Percentiles rank a stretch among this genome's conserved stretches.
phyloP scores from a whole-genome alignment of 2,113 vertebrate genomes.

The Cyprinodon tularosa region DNA sequence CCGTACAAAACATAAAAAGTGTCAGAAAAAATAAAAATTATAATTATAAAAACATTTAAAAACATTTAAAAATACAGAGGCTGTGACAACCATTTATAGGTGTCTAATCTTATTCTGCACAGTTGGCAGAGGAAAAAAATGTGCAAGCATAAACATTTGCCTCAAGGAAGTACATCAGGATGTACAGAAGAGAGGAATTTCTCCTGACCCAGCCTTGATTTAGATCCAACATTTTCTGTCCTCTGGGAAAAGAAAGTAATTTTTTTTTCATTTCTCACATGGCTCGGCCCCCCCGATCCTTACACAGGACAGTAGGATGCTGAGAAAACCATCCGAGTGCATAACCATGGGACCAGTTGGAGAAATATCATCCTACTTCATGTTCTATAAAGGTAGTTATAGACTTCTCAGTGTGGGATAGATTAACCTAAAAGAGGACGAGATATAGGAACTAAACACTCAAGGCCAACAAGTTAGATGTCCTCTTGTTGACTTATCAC shows the following conservation, averaged over 20 bases:
- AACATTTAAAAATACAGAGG: too few relatives aligned
- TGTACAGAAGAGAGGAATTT: conserved; percentile 56
- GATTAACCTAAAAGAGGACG: conserved; percentile 4
- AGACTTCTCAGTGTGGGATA: neutral
- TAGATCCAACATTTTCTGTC: conserved; percentile 59
- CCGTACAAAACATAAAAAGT: too few relatives aligned
- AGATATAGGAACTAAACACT: conserved; percentile 3
- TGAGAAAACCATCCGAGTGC: conserved; percentile 63
- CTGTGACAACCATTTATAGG: conserved; percentile 60
- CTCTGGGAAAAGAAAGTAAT: conserved; percentile 70
- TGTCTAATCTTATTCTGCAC: conserved; percentile 49
- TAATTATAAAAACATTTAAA: too few relatives aligned
- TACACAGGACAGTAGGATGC: conserved; percentile 57
- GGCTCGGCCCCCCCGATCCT: conserved; percentile 64
- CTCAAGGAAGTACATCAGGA: conserved; percentile 65
- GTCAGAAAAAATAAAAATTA: too few relatives aligned
- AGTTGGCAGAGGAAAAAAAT: conserved; percentile 47
- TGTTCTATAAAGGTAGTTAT: conserved; percentile 23
- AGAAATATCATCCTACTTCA: conserved; percentile 36
- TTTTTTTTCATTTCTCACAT: conserved; percentile 70
- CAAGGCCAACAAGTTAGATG: conserved; percentile 13
- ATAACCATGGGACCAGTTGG: conserved; percentile 45
- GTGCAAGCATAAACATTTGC: conserved; percentile 73
- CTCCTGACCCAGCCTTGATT: conserved; percentile 59
- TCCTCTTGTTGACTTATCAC: conserved; percentile 15